Evolutionary conservation across 2,797 vertebrate genomes (phyloP).

Genomic region (Sphenodon punctatus): DNA sequence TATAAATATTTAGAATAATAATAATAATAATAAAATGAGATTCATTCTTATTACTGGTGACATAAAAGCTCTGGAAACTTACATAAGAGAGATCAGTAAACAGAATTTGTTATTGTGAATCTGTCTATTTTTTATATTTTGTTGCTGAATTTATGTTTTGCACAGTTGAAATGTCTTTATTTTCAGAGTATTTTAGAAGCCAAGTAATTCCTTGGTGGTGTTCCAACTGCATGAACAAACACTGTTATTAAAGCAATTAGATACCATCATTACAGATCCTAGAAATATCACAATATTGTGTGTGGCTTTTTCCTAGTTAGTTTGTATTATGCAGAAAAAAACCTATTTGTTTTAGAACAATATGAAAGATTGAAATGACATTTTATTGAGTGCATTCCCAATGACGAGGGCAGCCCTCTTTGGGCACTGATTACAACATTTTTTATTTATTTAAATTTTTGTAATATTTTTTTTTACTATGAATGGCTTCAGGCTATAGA

Average conservation of each 20-base stretch:
- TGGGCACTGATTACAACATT: not conserved
- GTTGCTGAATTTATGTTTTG: not conserved
- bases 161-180: not conserved
- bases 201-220: not conserved
- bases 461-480: not conserved
- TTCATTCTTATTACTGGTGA: not conserved
- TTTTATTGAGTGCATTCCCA: not conserved
- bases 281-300: not conserved
- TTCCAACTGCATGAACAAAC: not conserved
- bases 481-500: not conserved
- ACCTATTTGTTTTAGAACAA: not conserved
- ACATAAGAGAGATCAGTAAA: not conserved
- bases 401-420: not conserved
- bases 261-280: not conserved
- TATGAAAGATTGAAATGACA: not conserved
- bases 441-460: not conserved
- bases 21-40: too few species aligned
- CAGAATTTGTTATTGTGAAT: not conserved
- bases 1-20: too few species aligned
- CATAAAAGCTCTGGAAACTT: not conserved
- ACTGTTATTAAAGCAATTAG: not conserved
- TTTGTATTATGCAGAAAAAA: not conserved
- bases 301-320: not conserved
- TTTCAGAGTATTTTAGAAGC: not conserved
- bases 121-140: not conserved